Base-by-base conservation (phyloP, 2,113 vertebrate genomes). In the Neolamprologus sp. region DNA sequence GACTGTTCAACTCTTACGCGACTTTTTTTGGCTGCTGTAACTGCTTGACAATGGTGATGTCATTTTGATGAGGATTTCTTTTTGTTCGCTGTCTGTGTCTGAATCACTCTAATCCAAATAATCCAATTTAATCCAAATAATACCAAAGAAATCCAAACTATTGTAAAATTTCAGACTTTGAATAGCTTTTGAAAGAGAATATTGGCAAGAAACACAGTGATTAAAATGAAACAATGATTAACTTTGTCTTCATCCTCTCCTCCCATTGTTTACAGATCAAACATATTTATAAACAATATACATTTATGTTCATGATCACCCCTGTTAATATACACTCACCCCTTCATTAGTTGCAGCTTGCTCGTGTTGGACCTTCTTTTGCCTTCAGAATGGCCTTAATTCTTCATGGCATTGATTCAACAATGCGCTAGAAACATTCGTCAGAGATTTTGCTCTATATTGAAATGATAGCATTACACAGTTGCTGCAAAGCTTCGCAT, bases 211-310 rank as follows among this genome's bases (percentile, higher is more conserved):
- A 49, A 78, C 2, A 0, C 71, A 49, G 3, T 31, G 16, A 78
- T 7, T 49, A 78, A 31, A 75, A 17, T 28, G 23, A 75, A 78
- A 12, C 23, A 78, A 19, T 19, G 16, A 49, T 49, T 31, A 28
- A 49, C 42, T 49, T 49, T 31, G 42, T 75, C 42, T 31, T 49
- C 26, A 49, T 78, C 42, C 17, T 78, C 16, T 49, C 71, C 71
- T 78, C 2, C 26, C 26, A 49, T 78, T 13, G 6, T 49, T 63
- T 54, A 82, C 58, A 51, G 26, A 19, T 26, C 21, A 53, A 73
- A 80, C 35, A 85, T 53, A 49, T 31, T 49, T 31, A 78, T 31
- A 88, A 75, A 55, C 65, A 83, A 75, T 31, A 79, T 89, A 33
- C n/a, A 89, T 92, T 84, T 49, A 80, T 47, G 82, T 80, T n/a